These are phyloP conservation scores for Pteronotus mesoamericanus DNA, from an alignment of 2,797 vertebrate genomes.

Conservation along the genomic window DNA sequence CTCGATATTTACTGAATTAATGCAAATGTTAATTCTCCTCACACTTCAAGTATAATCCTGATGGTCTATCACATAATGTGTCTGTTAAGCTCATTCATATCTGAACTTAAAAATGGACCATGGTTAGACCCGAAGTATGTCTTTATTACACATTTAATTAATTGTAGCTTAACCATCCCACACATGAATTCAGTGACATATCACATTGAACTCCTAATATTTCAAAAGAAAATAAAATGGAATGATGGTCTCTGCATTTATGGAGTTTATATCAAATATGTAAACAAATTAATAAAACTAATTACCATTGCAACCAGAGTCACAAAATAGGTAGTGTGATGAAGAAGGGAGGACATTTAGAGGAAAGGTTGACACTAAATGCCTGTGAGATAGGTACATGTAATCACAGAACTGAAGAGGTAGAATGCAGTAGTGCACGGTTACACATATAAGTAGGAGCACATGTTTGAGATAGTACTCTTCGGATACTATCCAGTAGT, in stretches of 20 bases:
- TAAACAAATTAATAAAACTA: background rate
- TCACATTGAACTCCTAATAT: background rate
- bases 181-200: background rate
- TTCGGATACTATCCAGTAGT: background rate
- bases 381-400: background rate
- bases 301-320: background rate
- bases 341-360: background rate
- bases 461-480: background rate
- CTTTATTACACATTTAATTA: background rate
- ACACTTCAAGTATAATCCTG: background rate
- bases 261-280: background rate
- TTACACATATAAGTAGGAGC: background rate
- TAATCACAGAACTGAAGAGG: background rate
- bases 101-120: background rate
- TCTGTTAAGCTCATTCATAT: background rate
- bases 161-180: background rate
- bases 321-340: background rate
- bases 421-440: background rate
- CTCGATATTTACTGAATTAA: background rate
- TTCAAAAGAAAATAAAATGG: background rate
- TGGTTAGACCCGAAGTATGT: background rate
- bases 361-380: background rate
- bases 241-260: background rate
- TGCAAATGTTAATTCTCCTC: background rate
- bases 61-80: background rate